Conservation (phyloP, 2,888 invertebrate species). For the Gnatocerus cornutus region DNA sequence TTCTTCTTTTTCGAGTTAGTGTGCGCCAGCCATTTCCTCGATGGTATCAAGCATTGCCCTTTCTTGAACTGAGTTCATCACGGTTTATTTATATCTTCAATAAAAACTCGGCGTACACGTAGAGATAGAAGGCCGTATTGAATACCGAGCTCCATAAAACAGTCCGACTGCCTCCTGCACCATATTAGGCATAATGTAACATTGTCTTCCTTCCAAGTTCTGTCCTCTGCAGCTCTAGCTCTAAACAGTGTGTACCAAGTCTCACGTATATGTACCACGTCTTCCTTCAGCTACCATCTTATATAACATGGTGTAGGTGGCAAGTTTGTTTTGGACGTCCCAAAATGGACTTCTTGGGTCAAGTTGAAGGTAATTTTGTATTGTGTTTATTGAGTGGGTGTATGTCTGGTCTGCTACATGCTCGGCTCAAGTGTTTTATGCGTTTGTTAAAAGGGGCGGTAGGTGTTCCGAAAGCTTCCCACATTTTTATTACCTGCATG, state of each 20-base stretch:
- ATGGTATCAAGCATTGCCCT: conserved; percentile 46
- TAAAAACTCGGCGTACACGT: conserved; percentile 60
- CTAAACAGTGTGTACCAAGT: conserved; percentile 50
- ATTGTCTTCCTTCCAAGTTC: conserved; percentile 62
- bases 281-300: conserved; percentile 31
- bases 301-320: conserved; percentile 45
- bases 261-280: conserved; percentile 42
- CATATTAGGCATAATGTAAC: conserved; percentile 66
- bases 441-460: conserved; percentile 29
- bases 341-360: conserved; percentile 44
- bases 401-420: conserved; percentile 22
- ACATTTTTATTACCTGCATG: conserved; percentile 51
- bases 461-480: conserved; percentile 47
- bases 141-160: conserved; percentile 59
- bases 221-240: conserved; percentile 51
- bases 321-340: conserved; percentile 38
- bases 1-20: conserved; percentile 29
- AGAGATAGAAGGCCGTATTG: conserved; percentile 55
- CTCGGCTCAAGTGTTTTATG: conserved; percentile 23
- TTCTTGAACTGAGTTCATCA: conserved; percentile 47
- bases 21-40: conserved; percentile 43
- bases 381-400: conserved; percentile 28
- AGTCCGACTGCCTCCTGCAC: conserved; percentile 59
- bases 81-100: conserved; percentile 61
- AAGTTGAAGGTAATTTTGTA: conserved; percentile 49